These are phyloP conservation scores for Neodiprion fabricii DNA, from an alignment of 1,140 invertebrate species.

Conservation along the genomic window DNA sequence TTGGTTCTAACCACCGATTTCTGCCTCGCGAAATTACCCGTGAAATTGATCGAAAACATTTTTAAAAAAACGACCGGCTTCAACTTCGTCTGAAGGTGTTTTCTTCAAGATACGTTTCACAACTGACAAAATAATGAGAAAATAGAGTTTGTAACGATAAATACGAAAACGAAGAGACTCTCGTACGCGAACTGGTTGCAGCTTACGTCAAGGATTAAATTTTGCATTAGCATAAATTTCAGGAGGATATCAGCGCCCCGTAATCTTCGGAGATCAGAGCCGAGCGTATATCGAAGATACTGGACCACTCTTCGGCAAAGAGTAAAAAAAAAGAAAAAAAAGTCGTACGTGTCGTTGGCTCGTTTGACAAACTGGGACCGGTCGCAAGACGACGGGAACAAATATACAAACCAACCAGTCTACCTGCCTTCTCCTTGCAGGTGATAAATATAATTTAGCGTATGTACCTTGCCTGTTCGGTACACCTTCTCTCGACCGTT, in stretches of 20 bases:
- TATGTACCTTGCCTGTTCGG: not conserved
- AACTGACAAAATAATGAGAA: no score
- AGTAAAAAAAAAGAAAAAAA: no score
- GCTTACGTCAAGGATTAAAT: conserved; percentile 10
- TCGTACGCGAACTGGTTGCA: not conserved
- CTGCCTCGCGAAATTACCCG: no score
- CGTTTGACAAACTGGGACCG: not conserved
- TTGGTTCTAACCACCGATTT: no score
- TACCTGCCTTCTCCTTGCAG: not conserved
- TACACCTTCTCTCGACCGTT: not conserved
- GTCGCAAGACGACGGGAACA: not conserved
- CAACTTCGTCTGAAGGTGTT: no score
- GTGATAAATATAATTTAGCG: not conserved
- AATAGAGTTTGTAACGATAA: not conserved
- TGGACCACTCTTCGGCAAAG: no score
- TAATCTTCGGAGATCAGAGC: no score
- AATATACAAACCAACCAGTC: not conserved
- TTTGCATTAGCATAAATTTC: conserved; percentile 25
- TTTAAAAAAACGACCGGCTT: no score
- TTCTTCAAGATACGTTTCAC: no score
- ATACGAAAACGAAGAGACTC: conserved; percentile 2
- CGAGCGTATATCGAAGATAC: no score
- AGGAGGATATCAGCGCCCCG: not conserved
- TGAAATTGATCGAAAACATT: no score
- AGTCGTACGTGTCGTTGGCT: not conserved